phyloP scores from a whole-genome alignment of 2,888 invertebrate species.

The Terebella lapidaria region DNA sequence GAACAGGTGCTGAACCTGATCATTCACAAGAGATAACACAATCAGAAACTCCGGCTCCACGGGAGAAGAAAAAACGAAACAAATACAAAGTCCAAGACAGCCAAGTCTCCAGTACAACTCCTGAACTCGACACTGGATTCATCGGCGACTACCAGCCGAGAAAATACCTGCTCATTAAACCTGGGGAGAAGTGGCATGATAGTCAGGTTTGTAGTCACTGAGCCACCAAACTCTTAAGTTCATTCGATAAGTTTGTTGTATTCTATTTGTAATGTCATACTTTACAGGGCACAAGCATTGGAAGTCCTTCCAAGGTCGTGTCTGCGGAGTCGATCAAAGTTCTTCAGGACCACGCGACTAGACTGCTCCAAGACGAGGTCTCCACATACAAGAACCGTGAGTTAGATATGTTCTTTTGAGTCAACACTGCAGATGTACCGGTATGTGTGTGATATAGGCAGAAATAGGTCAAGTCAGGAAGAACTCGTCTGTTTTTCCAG shows the following conservation, averaged over 20 bases:
- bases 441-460: no score
- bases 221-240: background rate
- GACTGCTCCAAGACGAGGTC: constrained; percentile 38
- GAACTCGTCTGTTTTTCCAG: constrained; percentile 43
- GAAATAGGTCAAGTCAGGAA: no score
- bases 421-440: no score
- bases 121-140: background rate
- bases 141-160: constrained; percentile 21
- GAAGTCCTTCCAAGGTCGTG: background rate
- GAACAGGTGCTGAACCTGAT: no score
- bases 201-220: constrained; percentile 26
- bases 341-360: constrained; percentile 3
- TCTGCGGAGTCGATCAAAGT: background rate
- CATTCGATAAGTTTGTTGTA: background rate
- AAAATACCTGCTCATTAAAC: constrained; percentile 37
- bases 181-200: constrained; percentile 34
- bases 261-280: background rate
- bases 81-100: constrained; percentile 28
- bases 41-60: no score
- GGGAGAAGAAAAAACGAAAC: constrained; percentile 34
- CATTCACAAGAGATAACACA: no score
- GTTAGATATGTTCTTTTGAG: no score
- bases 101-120: constrained; percentile 16
- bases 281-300: background rate
- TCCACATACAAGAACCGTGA: constrained; percentile 38